These are phyloP conservation scores for Acleris laterana DNA, from an alignment of 2,888 invertebrate species.

Conservation along the genomic window DNA sequence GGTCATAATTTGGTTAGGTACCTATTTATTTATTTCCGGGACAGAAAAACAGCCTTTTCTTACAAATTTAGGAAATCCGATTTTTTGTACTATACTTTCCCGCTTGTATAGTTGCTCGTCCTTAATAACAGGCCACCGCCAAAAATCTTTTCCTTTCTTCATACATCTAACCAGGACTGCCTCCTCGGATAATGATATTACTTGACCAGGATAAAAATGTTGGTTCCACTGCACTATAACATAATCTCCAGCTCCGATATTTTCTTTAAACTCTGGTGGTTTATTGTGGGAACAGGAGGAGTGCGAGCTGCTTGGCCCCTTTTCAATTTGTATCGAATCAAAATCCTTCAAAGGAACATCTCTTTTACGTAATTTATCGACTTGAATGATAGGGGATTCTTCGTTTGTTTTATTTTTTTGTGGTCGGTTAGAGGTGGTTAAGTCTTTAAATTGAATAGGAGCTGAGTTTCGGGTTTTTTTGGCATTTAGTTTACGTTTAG, in stretches of 20 bases:
- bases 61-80: slow-evolving; percentile 14
- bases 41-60: slow-evolving; percentile 33
- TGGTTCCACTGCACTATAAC: slow-evolving; percentile 36
- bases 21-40: slow-evolving; percentile 24
- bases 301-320: no score
- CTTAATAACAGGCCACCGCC: slow-evolving; percentile 39
- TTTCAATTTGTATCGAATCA: neutral
- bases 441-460: neutral
- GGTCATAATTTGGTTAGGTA: no score
- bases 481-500: neutral
- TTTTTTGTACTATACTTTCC: slow-evolving; percentile 23
- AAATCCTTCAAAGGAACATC: neutral
- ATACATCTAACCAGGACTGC: slow-evolving; percentile 37
- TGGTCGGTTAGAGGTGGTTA: neutral
- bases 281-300: neutral
- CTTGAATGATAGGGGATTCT: neutral
- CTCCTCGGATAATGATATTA: slow-evolving; percentile 31
- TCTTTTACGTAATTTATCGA: neutral
- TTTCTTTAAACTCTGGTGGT: no score
- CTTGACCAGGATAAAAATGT: slow-evolving; percentile 34
- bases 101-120: slow-evolving; percentile 38
- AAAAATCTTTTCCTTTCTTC: slow-evolving; percentile 38
- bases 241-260: slow-evolving; percentile 17
- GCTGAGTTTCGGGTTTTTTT: neutral
- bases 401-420: neutral